Base-by-base conservation (phyloP, 1,140 invertebrate genomes). In the Coelopa frigida region DNA sequence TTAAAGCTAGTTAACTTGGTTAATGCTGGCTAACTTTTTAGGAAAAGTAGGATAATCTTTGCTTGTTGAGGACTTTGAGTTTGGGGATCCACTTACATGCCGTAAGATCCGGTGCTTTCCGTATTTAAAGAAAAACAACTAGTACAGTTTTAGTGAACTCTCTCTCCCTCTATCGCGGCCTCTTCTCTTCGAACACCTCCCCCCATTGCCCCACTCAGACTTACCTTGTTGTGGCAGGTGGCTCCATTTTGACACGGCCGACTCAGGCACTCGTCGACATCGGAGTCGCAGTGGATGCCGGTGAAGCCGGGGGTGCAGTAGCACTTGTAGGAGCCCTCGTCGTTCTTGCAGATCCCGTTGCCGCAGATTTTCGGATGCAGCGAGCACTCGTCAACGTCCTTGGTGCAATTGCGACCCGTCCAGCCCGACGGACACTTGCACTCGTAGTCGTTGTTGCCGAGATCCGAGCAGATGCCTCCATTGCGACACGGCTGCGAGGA, bases 221-320 rank as follows among this genome's bases (percentile, higher is more conserved):
- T 53, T 62, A 69, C 66, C 62, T 69, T 74, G 66, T 97, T 90
- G 50, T 83, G 72, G 69, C 94, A 97, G 1, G 82, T 86, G 10
- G 87, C 92, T 46, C 84, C 84, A 60, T 97, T 90, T 51, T 82
- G 77, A 70, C 94, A 98, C 0, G 93, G 91, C 39, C 81, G 78
- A 31, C 86, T 89, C 4, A 90, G 77, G 62, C 89, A 94, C 65
- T 93, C 89, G 68, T 93, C 83, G 55, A 92, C 86, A 65, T 91
- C 84, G 35, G 87, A 75, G 56, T 88, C 80, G 61, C 89, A 92
- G 52, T 83, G 80, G 61, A 86, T 78, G 21, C 92, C 83, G 20
- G 88, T 83, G 68, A 81, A 91, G 27, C 92, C 85, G 18, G 88
- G 87, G 49, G 81, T 79, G 59, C 89, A 93, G 58, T 85, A 91